Evolutionary conservation across 1,140 invertebrate genomes (phyloP), one percentile per base, ranked within the genome.

Genomic region (Hydropsyche tenuis): DNA sequence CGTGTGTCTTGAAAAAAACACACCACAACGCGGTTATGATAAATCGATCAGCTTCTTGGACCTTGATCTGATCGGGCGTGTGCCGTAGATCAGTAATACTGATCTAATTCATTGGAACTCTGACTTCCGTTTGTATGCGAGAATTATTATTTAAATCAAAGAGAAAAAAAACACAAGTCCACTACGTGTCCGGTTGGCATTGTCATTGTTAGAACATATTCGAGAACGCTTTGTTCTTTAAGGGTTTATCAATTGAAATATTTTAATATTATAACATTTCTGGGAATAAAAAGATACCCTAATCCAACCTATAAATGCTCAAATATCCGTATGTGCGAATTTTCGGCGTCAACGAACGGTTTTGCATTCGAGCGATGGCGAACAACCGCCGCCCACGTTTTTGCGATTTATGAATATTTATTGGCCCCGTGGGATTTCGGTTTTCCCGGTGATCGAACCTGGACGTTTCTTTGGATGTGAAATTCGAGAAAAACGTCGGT

Each of bases 41-140:
- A 60, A 60, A 60, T 60, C 23, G 20, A 60, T 60, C 56, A 14
- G 23, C 6, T 60, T 53, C 20, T 60, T 14, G 56, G 56, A 60
- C 56, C 56, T 60, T 60, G 56, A 60, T 60, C 56, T 25, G 56
- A 20, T 60, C 56, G 56, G 22, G 56, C 56, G 56, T 60, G 56
- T 60, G 56, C 22, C 56, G 23, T 60, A 60, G 56, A 60, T 60
- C 56, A 60, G 56, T 60, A 22, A 60, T 23, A 60, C 56, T 60
- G 56, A 60, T 60, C 56, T 60, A 60, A 23, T 23, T 60, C 56
- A 25, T 60, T 60, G 56, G 5, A 12, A 23, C 1, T 60, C 12
- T 60, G 20, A 60, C 56, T 60, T 60, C 56, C 56, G 56, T 60
- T 60, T 60, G 22, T n/a, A 60, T 60, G 25, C 7, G 14, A 60